These are phyloP conservation scores for Pantherophis vulpinus DNA, from an alignment of 2,797 vertebrate genomes.

Conservation along the genomic window DNA sequence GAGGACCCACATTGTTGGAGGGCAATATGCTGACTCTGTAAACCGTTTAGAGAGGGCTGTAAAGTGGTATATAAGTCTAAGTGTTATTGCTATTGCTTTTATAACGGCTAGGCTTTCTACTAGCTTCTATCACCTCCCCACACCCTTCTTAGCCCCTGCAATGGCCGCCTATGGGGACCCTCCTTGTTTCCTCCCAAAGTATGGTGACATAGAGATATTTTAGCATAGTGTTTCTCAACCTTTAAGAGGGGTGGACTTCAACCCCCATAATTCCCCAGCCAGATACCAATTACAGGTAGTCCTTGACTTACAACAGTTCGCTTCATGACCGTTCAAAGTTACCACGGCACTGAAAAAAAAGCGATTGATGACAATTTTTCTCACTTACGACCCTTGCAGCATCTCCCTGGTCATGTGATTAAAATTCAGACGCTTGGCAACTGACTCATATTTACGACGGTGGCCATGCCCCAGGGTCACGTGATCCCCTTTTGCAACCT, in stretches of 20 bases:
- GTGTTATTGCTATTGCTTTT: no score
- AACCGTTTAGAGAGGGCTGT: no score
- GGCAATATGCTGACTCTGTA: no score
- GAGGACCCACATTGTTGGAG: no score
- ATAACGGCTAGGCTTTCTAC: not conserved
- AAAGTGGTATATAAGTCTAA: no score
- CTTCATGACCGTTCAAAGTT: no score
- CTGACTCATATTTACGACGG: not conserved
- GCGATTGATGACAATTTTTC: no score
- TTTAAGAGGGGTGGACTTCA: not conserved
- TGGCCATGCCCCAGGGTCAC: not conserved
- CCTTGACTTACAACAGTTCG: no score
- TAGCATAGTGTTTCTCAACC: conserved; percentile 6
- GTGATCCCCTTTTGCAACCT: not conserved
- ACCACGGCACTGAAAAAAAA: no score
- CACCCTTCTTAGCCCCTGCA: not conserved
- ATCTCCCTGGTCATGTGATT: not conserved
- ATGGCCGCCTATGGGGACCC: conserved; percentile 1
- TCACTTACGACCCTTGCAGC: no score
- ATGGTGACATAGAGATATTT: conserved; percentile 50
- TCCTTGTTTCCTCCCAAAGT: conserved; percentile 37
- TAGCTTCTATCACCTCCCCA: not conserved
- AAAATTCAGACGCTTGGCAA: not conserved
- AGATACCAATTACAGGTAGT: no score
- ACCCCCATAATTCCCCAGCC: not conserved